Evolutionary conservation across 2,797 vertebrate genomes (phyloP).

Genomic region (Leptatherina wallacei): DNA sequence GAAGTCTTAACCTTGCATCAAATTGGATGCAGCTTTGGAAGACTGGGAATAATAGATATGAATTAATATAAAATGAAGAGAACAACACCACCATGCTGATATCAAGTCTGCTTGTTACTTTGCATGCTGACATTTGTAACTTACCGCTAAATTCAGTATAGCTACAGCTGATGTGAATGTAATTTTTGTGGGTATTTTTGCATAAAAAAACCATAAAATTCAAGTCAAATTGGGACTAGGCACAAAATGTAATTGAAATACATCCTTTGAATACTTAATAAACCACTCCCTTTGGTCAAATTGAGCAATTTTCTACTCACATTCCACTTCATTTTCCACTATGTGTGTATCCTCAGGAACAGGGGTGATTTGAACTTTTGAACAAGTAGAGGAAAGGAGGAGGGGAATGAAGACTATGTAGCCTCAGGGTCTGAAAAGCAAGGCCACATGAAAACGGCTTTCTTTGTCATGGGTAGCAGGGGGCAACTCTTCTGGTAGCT

Average conservation of each 20-base stretch:
- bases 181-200: neutral
- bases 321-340: neutral
- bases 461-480: no score
- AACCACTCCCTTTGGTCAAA: neutral
- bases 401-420: neutral
- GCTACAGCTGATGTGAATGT: neutral
- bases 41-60: neutral
- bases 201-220: neutral
- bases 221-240: neutral
- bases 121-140: neutral
- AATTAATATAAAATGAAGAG: neutral
- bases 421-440: neutral
- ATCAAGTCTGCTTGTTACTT: neutral
- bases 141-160: neutral
- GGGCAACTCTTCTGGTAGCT: neutral
- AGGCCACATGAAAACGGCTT: neutral
- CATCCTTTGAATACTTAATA: neutral
- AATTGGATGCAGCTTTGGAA: slow-evolving; percentile 18
- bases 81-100: neutral
- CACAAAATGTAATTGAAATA: neutral
- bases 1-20: slow-evolving; percentile 15
- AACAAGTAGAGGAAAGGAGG: no score
- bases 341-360: neutral
- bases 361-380: no score
- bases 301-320: neutral